phyloP scores from a whole-genome alignment of 1,140 invertebrate genomes.

The Drosophila orena region DNA sequence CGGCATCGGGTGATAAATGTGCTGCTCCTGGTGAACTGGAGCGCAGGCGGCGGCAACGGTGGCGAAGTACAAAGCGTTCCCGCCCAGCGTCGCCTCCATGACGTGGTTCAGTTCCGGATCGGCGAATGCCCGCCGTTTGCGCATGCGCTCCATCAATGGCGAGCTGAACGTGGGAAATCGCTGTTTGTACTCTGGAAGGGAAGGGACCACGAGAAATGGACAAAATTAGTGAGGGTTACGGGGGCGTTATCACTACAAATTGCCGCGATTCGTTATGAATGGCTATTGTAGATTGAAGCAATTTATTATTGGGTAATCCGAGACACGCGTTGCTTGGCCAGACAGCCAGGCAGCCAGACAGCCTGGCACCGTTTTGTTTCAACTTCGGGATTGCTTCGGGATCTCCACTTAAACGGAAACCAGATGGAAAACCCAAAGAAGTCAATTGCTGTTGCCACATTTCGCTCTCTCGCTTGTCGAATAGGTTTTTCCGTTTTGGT shows the following conservation, averaged over 20 bases:
- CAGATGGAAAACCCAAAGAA: conserved; percentile 70
- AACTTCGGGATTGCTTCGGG: not conserved
- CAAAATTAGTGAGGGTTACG: conserved; percentile 11
- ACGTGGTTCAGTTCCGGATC: conserved; percentile 86
- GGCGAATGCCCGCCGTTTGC: conserved; percentile 86
- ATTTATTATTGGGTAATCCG: conserved; percentile 20
- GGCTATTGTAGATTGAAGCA: not conserved
- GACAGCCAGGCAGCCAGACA: conserved; percentile 24
- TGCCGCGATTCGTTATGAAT: conserved; percentile 28
- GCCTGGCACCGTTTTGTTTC: conserved; percentile 33
- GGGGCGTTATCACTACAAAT: conserved; percentile 39
- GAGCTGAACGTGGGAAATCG: conserved; percentile 80
- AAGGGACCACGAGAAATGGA: not conserved
- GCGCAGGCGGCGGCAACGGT: conserved; percentile 28
- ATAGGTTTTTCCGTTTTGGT: conserved; percentile 79
- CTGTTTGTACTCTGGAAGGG: conserved; percentile 76
- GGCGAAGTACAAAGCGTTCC: conserved; percentile 69
- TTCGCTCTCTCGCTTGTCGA: conserved; percentile 7
- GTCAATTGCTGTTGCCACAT: conserved; percentile 42
- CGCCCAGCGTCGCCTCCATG: conserved; percentile 72
- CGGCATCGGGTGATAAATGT: conserved; percentile 43
- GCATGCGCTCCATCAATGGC: conserved; percentile 85
- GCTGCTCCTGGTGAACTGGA: conserved; percentile 28
- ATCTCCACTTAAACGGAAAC: conserved; percentile 66
- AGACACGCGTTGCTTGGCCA: conserved; percentile 15